phyloP scores from a whole-genome alignment of 2,888 invertebrate species.

The Idaea dimidiata region DNA sequence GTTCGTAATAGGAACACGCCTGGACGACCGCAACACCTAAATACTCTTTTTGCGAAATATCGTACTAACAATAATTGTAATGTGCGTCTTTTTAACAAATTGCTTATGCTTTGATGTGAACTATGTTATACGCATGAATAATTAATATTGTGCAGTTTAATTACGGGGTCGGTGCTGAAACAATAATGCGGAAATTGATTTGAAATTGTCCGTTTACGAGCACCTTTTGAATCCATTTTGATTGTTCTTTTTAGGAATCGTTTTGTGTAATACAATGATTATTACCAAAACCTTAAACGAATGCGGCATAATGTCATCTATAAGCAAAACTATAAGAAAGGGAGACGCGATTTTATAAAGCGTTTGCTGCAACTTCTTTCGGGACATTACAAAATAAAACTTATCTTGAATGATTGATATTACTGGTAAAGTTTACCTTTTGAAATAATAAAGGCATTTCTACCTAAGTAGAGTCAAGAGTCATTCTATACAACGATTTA shows the following conservation, averaged over 20 bases:
- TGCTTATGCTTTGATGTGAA: slow-evolving; percentile 16
- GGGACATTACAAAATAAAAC: too few relatives aligned
- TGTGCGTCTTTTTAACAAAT: slow-evolving; percentile 16
- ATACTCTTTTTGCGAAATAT: slow-evolving; percentile 34
- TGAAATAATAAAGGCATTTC: too few relatives aligned
- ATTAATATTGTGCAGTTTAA: neutral
- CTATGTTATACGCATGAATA: neutral
- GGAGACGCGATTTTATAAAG: too few relatives aligned
- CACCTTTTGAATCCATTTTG: neutral
- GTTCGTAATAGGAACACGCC: slow-evolving; percentile 35
- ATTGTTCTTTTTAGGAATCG: neutral
- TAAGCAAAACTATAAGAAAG: too few relatives aligned
- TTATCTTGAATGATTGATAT: too few relatives aligned
- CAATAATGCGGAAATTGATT: neutral
- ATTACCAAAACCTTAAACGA: too few relatives aligned
- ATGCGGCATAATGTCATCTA: too few relatives aligned
- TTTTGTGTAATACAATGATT: neutral
- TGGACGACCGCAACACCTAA: slow-evolving; percentile 39
- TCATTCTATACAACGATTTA: too few relatives aligned
- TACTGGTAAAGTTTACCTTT: too few relatives aligned
- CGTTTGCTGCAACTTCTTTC: neutral
- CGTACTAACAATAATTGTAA: neutral
- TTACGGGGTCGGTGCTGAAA: neutral
- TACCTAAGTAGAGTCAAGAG: too few relatives aligned
- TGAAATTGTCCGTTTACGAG: neutral